phyloP scores from a whole-genome alignment of 2,113 vertebrate species.

The Campylomormyrus tamandua region DNA sequence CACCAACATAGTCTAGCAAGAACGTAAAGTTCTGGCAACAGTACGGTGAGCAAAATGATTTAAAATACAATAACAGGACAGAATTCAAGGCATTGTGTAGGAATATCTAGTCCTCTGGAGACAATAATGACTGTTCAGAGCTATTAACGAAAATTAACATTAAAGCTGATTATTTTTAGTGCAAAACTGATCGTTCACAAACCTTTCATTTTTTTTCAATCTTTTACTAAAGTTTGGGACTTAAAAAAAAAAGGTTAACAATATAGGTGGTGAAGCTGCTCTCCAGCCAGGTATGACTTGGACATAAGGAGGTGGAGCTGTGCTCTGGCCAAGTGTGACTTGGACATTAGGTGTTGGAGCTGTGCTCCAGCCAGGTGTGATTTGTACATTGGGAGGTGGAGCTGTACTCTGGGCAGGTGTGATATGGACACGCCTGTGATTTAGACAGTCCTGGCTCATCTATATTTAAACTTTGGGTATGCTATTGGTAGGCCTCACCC shows the following conservation, averaged over 20 bases:
- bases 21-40: no score
- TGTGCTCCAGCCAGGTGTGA: not conserved
- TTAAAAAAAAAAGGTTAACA: not conserved
- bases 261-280: not conserved
- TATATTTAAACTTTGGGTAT: not conserved
- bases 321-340: not conserved
- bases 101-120: no score
- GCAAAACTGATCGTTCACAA: not conserved
- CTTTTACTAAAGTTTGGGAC: not conserved
- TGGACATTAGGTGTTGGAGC: not conserved
- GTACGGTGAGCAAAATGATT: no score
- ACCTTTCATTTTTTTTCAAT: not conserved
- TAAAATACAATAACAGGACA: no score
- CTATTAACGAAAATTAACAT: not conserved
- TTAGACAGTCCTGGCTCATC: not conserved
- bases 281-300: not conserved
- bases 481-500: not conserved
- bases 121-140: not conserved
- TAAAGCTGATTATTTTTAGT: not conserved
- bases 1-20: no score
- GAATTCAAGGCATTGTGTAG: no score
- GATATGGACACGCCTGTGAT: not conserved
- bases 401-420: not conserved
- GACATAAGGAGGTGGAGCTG: no score
- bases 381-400: no score